Base-by-base conservation (phyloP, 2,113 vertebrate species). In the Limanda limanda region DNA sequence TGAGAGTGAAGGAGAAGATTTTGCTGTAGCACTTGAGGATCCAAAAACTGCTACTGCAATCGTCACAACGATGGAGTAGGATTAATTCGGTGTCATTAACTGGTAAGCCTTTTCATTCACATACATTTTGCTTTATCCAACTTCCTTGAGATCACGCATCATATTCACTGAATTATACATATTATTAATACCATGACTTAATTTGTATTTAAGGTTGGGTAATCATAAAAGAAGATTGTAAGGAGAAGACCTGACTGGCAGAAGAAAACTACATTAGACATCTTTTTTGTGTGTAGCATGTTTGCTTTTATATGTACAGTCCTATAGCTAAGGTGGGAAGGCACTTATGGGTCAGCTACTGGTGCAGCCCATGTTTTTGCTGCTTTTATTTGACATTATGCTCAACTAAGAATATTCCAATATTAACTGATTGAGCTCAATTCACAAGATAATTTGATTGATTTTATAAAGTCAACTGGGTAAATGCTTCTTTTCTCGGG, bases 1-100 rank as follows among this genome's bases (percentile, higher is more conserved):
- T 4, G 86, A 89, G 7, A 89, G 86, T 21, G 85, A 90, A 40
- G 81, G 68, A 0, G 88, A 88, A 68, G 82, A 91, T 61, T 93
- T 90, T 76, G 55, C 62, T 21, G 58, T 85, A n/a, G 91, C 91
- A 14, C 73, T 66, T 0, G 90, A 92, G 55, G 24, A 85, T 51
- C 75, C 64, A 2, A 80, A 76, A 52, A 55, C 4, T 13, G 17
- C 17, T 25, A 48, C 64, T 18, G 14, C 24, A 9, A 63, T 37
- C 3, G 4, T 71, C 12, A 21, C 62, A 5, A 56, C 15, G 0
- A 21, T 31, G 25, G 72, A 91, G 47, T 63, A 52, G n/a, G 71
- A 90, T 58, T 78, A 68, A 83, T 9, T 13, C 47, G 37, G 21
- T 42, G 9, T 42, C 21, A 40, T 3, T 2, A 1, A 65, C 21